Evolutionary conservation across 2,888 invertebrate species (phyloP), one percentile per base, ranked within the genome.

Genomic region (Polyommatus icarus): DNA sequence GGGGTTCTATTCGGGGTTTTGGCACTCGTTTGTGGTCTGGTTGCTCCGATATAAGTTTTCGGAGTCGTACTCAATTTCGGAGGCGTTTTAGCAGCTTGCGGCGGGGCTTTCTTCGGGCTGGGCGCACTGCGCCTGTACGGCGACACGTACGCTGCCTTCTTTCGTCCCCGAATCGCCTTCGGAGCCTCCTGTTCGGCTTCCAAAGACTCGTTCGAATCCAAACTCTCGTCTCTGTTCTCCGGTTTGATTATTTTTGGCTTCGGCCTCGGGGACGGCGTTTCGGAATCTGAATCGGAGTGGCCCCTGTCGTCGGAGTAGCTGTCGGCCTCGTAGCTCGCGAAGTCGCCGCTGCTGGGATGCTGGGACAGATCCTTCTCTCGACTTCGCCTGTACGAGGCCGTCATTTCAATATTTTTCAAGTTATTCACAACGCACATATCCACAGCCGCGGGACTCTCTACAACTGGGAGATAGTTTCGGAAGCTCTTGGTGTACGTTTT

Each of bases 61-160:
- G 83, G 82, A 0, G 83, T 76, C 12, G 86, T 83, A 20, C 83
- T 83, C 73, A 84, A 83, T 80, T 89, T 90, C 29, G 83, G 82
- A 18, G 85, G 79, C 18, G 78, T 76, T 80, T 81, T 84, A 6
- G 78, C n/a, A 4, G 80, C 80, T 12, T 87, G 80, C 1, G 85
- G 76, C 3, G 83, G 73, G 0, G 87, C 83, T 82, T 94, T 95
- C 78, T 90, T 91, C 8, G 86, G 82, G 12, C 86, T 83, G 1
- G 91, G 84, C 0, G 87, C 85, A 79, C 84, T 91, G 77, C 93
- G 86, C 82, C 94, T 88, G 84, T 95, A 95, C 12, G 95, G 95
- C 15, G 96, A 95, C 20, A 96, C 91, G 86, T 97, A 97, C 67
- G 96, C 90, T 0, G 96, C 95, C 87, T 96, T 97, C 84, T 96